Base-by-base conservation (phyloP, 1,140 invertebrate genomes). In the Zaprionus lachaisei region DNA sequence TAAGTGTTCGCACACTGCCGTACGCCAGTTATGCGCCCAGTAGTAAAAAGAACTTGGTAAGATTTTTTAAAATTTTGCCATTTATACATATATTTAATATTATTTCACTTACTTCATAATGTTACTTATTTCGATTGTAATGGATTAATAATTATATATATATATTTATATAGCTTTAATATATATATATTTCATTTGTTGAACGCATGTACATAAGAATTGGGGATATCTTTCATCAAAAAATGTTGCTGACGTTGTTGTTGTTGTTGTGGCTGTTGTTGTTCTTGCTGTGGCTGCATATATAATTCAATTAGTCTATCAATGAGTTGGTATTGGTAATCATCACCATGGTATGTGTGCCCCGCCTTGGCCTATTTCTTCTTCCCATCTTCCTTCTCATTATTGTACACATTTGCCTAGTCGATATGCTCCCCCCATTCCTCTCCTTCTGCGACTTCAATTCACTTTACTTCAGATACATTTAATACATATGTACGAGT, bases 11-110 rank as follows among this genome's bases (percentile, higher is more conserved):
- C 20, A 71, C 54, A 73, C 54, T 58, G 17, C 7, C 37, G 47
- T 14, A 62, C 55, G 15, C 11, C 54, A 55, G 41, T n/a, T n/a
- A 56, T 58, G 51, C 37, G 67, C 73, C 37, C 58, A 76, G 57
- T 38, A 56, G 49, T 34, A 31, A 61, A 57, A 68, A 54, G 61
- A 24, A 76, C 64, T 58, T 31, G 15, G 44, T 34, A 7, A 3
- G 31, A 38, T 73, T 89, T 74, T 89, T 74, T 91, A 85, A 91
- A 90, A 91, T 85, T 90, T 90, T 90, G 85, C 85, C 86, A 90
- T 90, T 90, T 90, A 90, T 85, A 90, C 79, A 90, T 90, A 85
- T 89, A 84, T 84, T 77, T 82, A 86, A 86, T 84, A 68, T 78
- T 86, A 74, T 68, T 87, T 63, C 77, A 57, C 85, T 90, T 89